A percentile compares a stretch with the other conserved stretches of the same genome.
Evolutionary conservation across 2,888 invertebrate species (phyloP).

Genomic region (Margaritifera margaritifera): DNA sequence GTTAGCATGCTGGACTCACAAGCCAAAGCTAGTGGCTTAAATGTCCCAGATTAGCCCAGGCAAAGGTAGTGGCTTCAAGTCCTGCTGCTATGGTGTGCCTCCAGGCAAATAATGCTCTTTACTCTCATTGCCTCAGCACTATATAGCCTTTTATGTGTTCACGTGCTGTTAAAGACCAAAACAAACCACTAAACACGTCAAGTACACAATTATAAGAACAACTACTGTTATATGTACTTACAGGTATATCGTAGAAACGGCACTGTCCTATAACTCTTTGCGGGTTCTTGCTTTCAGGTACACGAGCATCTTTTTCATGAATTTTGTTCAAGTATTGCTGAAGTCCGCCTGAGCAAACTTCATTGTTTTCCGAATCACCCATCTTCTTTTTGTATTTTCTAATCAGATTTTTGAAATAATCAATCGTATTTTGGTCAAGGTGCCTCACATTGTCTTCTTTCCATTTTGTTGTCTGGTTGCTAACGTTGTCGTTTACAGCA

Average conservation of each 20-base stretch:
- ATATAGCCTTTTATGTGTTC: too few species aligned
- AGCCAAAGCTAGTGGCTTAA: too few species aligned
- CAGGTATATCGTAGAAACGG: conserved; percentile 39
- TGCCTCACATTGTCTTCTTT: background rate
- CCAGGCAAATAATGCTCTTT: too few species aligned
- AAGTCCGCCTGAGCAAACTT: conserved; percentile 56
- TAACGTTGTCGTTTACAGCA: too few species aligned
- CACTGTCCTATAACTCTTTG: conserved; percentile 22
- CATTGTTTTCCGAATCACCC: conserved; percentile 37
- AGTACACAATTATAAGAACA: background rate
- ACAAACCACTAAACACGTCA: background rate
- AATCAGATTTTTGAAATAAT: conserved; percentile 52
- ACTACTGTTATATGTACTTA: conserved; percentile 22
- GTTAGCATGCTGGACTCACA: too few species aligned
- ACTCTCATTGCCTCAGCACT: too few species aligned
- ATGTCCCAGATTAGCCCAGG: too few species aligned
- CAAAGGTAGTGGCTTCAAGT: too few species aligned
- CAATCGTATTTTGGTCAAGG: conserved; percentile 32
- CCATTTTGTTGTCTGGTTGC: too few species aligned
- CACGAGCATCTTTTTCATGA: conserved; percentile 15
- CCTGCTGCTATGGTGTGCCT: too few species aligned
- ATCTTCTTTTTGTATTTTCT: conserved; percentile 58
- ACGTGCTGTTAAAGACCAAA: too few species aligned
- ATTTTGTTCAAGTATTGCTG: conserved; percentile 58
- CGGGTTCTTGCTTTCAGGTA: conserved; percentile 6